phyloP scores from a whole-genome alignment of 2,113 vertebrate species.

The Phalacrocorax aristotelis region DNA sequence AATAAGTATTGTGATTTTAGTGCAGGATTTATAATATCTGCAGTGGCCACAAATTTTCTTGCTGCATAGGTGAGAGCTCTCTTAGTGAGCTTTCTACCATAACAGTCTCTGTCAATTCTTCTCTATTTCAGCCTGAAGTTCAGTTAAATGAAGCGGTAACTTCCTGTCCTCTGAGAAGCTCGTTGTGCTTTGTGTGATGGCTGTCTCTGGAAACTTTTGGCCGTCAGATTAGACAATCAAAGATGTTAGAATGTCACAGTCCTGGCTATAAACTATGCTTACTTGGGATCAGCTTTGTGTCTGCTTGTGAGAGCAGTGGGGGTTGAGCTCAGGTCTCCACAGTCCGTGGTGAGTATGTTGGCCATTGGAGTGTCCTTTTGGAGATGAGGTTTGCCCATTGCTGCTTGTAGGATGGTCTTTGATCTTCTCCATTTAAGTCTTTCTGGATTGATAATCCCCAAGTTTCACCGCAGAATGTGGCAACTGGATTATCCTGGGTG shows the following conservation, averaged over 20 bases:
- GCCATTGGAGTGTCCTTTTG: neutral
- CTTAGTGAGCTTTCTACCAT: neutral
- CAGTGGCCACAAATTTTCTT: neutral
- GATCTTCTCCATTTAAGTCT: neutral
- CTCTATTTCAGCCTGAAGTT: neutral
- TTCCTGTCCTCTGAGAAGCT: neutral
- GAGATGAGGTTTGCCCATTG: neutral
- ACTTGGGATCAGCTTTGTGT: neutral
- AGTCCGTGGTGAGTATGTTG: neutral
- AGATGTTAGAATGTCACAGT: neutral
- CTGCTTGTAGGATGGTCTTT: neutral
- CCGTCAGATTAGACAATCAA: fast-evolving
- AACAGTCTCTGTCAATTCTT: neutral
- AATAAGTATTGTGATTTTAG: neutral
- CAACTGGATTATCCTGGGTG: neutral
- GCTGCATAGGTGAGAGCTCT: neutral
- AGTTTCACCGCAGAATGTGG: neutral
- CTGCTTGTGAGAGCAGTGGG: neutral
- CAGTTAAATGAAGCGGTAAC: neutral
- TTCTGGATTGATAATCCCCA: neutral
- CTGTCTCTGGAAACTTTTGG: neutral
- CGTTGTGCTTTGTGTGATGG: neutral
- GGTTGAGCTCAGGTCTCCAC: neutral
- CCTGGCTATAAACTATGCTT: neutral
- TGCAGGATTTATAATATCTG: neutral